Conservation (phyloP, 2,797 vertebrate genomes). For the Lacerta bilineata region DNA sequence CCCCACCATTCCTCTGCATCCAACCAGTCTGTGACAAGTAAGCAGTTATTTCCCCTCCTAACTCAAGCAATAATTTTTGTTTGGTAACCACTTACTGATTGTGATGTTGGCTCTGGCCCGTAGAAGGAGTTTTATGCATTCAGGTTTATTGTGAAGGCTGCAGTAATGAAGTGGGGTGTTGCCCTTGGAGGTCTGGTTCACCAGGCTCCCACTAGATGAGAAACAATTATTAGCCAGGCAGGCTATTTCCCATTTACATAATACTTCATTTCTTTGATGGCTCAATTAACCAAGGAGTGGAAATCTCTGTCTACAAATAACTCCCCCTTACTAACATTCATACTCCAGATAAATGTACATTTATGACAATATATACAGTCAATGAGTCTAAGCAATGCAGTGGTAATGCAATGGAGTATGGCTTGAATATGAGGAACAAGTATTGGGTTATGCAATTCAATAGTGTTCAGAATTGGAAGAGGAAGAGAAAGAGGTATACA, state of each 20-base stretch:
- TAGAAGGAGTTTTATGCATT: conserved; percentile 88
- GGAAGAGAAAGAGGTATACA: not conserved
- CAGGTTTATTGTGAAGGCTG: conserved; percentile 85
- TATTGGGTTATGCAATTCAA: not conserved
- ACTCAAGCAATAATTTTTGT: not conserved
- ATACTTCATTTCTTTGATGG: not conserved
- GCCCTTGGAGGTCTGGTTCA: conserved; percentile 78
- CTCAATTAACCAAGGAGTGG: not conserved
- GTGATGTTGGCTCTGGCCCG: conserved; percentile 84
- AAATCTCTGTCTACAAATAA: not conserved
- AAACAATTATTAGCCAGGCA: not conserved
- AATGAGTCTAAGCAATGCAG: not conserved
- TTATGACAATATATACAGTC: not conserved
- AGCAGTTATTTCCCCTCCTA: not conserved
- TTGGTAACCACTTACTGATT: conserved; percentile 78
- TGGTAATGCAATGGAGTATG: not conserved
- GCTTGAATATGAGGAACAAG: not conserved
- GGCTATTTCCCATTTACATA: not conserved
- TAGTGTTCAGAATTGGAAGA: not conserved
- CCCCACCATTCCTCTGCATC: too few relatives aligned
- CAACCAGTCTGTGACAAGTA: not conserved
- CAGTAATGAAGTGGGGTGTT: conserved; percentile 88
- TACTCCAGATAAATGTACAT: not conserved
- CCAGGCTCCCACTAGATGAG: conserved; percentile 80
- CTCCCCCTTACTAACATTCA: not conserved